These are phyloP conservation scores for Poecilia wingei DNA, from an alignment of 2,797 vertebrate genomes.

Conservation along the genomic window DNA sequence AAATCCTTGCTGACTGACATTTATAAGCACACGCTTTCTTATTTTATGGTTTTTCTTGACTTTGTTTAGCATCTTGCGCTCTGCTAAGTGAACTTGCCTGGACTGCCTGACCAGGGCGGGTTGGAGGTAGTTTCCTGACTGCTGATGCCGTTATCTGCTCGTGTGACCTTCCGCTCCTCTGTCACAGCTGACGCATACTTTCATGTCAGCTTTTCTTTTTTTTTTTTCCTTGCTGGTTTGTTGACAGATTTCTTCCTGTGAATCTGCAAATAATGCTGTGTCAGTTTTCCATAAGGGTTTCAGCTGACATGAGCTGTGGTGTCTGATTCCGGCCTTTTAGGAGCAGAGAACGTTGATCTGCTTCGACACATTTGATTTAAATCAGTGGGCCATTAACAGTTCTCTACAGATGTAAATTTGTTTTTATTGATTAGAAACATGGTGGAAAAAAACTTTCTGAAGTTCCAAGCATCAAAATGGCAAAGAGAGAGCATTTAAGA, in stretches of 20 bases:
- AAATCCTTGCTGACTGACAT: not conserved
- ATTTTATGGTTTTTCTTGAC: not conserved
- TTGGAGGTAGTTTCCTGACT: conserved; percentile 16
- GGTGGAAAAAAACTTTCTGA: not conserved
- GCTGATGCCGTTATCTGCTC: conserved; percentile 19
- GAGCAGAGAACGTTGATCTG: not conserved
- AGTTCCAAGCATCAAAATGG: not conserved
- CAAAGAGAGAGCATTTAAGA: not conserved
- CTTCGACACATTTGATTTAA: not conserved
- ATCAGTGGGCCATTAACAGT: not conserved
- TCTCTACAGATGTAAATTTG: not conserved
- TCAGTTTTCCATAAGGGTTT: conserved; percentile 5
- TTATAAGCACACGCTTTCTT: not conserved
- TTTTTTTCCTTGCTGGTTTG: conserved; percentile 4
- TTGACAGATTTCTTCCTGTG: conserved; percentile 17
- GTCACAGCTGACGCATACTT: conserved; percentile 33
- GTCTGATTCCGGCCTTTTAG: not conserved
- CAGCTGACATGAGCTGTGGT: not conserved
- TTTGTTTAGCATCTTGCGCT: not conserved
- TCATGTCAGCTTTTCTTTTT: conserved; percentile 46
- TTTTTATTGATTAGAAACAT: not conserved
- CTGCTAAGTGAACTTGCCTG: not conserved
- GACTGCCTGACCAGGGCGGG: not conserved
- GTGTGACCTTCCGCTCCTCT: conserved; percentile 42
- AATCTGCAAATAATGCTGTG: conserved; percentile 4